Conservation (phyloP, 2,888 invertebrate species). For the Glaucopsyche alexis region DNA sequence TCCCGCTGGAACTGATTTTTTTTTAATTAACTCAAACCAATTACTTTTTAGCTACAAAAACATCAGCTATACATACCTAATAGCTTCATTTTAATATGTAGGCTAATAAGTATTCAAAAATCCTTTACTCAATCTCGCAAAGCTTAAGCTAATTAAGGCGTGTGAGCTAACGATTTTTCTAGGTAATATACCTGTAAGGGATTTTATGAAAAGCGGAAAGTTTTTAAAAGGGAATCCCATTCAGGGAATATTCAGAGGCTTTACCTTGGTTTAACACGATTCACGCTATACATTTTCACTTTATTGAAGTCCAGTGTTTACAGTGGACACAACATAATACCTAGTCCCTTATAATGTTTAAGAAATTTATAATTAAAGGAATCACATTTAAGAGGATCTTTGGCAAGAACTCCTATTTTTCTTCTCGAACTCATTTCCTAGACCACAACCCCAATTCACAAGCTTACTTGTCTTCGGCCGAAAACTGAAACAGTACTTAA, state of each 20-base stretch:
- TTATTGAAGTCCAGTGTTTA: not conserved
- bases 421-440: too few relatives aligned
- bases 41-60: too few relatives aligned
- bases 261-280: not conserved
- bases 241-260: not conserved
- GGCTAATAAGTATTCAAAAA: not conserved
- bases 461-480: too few relatives aligned
- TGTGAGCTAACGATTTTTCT: conserved; percentile 5
- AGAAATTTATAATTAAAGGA: not conserved
- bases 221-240: not conserved
- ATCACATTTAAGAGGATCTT: not conserved
- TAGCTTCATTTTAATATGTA: not conserved
- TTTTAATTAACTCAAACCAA: too few relatives aligned
- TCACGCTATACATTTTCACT: conserved; percentile 5
- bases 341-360: not conserved
- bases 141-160: conserved; percentile 3
- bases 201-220: conserved; percentile 1
- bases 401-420: too few relatives aligned
- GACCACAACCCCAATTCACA: too few relatives aligned
- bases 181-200: not conserved
- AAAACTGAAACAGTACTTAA: too few relatives aligned
- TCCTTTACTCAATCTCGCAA: not conserved
- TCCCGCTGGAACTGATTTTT: too few relatives aligned
- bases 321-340: not conserved
- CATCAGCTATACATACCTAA: not conserved